Evolutionary conservation across 2,888 invertebrate genomes (phyloP).

Genomic region (Oeneis ivallda): DNA sequence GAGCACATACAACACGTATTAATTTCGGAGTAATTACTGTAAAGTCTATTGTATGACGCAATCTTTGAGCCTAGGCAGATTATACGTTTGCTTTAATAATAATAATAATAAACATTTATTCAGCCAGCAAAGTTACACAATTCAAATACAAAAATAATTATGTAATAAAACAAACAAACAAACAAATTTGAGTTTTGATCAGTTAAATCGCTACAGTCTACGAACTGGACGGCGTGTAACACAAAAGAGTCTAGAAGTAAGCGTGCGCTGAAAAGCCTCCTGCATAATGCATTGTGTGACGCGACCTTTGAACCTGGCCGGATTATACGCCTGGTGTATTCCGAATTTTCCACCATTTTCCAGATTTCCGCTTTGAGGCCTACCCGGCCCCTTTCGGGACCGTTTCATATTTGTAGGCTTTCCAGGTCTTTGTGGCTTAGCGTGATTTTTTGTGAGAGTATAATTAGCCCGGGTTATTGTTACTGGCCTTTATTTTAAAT

Average conservation of each 20-base stretch:
- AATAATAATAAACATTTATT: too few relatives aligned
- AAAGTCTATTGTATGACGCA: too few relatives aligned
- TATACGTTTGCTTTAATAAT: too few relatives aligned
- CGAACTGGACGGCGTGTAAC: constrained; percentile 13
- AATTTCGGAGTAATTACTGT: too few relatives aligned
- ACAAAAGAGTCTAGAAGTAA: constrained; percentile 44
- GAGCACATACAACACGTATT: too few relatives aligned
- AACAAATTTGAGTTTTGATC: too few relatives aligned
- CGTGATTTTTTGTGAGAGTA: neutral
- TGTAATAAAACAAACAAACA: too few relatives aligned
- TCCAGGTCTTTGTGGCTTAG: constrained; percentile 14
- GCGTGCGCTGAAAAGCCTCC: constrained; percentile 62
- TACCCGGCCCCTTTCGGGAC: constrained; percentile 39
- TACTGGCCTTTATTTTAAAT: constrained; percentile 6
- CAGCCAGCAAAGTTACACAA: too few relatives aligned
- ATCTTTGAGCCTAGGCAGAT: too few relatives aligned
- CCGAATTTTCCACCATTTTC: constrained; percentile 49
- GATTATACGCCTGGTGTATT: constrained; percentile 60
- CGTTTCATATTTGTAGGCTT: constrained; percentile 15
- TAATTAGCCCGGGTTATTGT: constrained; percentile 11
- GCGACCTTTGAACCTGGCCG: constrained; percentile 55
- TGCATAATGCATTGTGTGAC: constrained; percentile 68
- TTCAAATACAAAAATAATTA: too few relatives aligned
- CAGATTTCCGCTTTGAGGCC: constrained; percentile 44
- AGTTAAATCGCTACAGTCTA: neutral